Percentiles rank a stretch among this genome's conserved stretches.
phyloP scores from a whole-genome alignment of 2,797 vertebrate species.

The Ceryle rudis region DNA sequence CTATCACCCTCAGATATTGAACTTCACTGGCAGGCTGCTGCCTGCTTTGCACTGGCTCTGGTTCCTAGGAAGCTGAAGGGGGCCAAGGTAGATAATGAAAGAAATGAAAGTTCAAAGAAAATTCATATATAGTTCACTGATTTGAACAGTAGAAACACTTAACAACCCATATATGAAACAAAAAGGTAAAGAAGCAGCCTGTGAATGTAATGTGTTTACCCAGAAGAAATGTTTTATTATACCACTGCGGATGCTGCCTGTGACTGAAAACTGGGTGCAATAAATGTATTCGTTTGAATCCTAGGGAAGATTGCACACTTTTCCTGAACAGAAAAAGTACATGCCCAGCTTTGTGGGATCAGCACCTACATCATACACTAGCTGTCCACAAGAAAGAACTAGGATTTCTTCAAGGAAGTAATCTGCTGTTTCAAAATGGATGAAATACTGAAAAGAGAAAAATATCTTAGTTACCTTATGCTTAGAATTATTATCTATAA shows the following conservation, averaged over 20 bases:
- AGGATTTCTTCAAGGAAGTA: not conserved
- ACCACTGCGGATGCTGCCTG: not conserved
- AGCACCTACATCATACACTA: not conserved
- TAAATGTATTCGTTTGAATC: not conserved
- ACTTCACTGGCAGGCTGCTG: constrained; percentile 62
- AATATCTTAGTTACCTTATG: not conserved
- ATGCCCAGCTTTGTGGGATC: not conserved
- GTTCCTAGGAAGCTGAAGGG: constrained; percentile 51
- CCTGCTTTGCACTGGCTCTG: constrained; percentile 2
- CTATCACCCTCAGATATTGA: constrained; percentile 64
- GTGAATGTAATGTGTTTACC: not conserved
- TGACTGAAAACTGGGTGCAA: not conserved
- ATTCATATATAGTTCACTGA: not conserved
- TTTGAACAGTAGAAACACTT: not conserved
- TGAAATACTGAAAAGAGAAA: not conserved
- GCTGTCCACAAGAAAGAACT: not conserved
- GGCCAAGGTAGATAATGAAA: constrained; percentile 5
- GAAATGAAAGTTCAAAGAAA: constrained; percentile 47
- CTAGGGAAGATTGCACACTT: not conserved
- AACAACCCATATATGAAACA: not conserved
- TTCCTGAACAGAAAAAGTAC: not conserved
- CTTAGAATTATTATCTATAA: not conserved
- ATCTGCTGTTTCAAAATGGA: not conserved
- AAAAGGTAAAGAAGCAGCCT: not conserved
- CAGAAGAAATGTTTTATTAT: not conserved